Evolutionary conservation across 1,140 invertebrate genomes (phyloP).

Genomic region (Pemphigus obesinymphae): DNA sequence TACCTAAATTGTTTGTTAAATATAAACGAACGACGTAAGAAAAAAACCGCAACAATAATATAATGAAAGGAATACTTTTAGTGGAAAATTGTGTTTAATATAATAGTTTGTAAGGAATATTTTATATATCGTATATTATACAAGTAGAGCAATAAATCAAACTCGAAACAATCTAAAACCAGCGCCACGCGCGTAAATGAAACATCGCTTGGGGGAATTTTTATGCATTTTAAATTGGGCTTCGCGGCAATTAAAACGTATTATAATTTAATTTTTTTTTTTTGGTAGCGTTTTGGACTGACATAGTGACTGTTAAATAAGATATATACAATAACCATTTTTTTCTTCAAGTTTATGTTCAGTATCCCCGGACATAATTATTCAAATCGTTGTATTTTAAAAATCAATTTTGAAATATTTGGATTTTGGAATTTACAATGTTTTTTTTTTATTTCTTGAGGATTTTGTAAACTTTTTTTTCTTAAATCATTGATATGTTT

Average conservation of each 20-base stretch:
- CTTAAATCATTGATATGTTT: no score
- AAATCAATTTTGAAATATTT: no score
- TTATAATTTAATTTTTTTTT: no score
- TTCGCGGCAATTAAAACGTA: neutral
- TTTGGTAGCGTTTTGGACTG: neutral
- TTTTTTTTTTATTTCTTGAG: no score
- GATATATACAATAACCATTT: neutral
- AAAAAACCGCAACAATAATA: neutral
- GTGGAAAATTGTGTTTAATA: neutral
- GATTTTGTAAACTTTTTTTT: no score
- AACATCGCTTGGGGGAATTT: neutral
- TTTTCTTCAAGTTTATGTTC: no score
- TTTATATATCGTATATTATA: no score
- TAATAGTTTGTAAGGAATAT: neutral
- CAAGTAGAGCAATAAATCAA: neutral
- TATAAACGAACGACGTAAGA: no score
- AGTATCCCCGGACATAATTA: no score
- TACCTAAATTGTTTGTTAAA: no score
- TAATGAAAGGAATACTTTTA: neutral
- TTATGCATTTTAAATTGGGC: neutral
- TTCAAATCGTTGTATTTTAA: no score
- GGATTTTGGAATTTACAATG: no score
- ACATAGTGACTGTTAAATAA: neutral
- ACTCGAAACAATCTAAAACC: neutral
- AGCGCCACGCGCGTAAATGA: conserved; percentile 1